Conservation (phyloP, 2,888 invertebrate species). For the Myathropa florea region DNA sequence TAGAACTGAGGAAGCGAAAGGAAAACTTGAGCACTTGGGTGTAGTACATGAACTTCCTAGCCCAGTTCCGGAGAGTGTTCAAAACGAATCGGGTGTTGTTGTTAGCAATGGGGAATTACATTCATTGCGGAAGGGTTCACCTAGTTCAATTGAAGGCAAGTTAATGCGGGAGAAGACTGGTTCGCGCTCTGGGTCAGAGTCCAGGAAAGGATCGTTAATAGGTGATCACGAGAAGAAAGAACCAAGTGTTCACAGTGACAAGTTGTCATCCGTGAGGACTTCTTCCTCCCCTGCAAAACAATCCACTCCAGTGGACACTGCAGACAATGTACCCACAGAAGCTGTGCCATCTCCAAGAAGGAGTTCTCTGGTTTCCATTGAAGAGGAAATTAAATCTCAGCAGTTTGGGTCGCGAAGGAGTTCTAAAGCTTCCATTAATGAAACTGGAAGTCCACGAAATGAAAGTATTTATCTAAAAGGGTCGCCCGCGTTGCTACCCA, state of each 20-base stretch:
- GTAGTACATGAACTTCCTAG: constrained; percentile 34
- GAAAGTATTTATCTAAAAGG: background rate
- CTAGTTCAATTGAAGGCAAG: too few relatives aligned
- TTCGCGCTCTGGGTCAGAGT: background rate
- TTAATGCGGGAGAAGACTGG: background rate
- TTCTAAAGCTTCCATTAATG: background rate
- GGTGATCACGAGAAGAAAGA: background rate
- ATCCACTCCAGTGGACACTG: background rate
- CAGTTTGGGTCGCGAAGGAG: background rate
- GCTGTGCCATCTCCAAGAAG: background rate
- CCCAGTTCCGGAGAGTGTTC: constrained; percentile 35
- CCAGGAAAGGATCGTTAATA: background rate
- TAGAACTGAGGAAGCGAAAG: background rate
- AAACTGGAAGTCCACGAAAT: background rate
- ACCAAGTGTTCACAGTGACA: background rate
- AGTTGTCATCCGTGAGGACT: background rate
- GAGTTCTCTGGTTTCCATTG: background rate
- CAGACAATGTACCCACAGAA: background rate
- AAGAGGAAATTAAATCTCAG: background rate
- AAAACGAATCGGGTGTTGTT: constrained; percentile 10
- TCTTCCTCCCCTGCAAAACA: background rate
- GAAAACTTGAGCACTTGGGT: constrained; percentile 7
- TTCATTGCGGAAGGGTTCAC: background rate
- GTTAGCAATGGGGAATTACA: background rate
- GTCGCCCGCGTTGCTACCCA: constrained; percentile 7